Conservation (phyloP, 2,888 invertebrate genomes). For the Temnothorax ravouxi region DNA sequence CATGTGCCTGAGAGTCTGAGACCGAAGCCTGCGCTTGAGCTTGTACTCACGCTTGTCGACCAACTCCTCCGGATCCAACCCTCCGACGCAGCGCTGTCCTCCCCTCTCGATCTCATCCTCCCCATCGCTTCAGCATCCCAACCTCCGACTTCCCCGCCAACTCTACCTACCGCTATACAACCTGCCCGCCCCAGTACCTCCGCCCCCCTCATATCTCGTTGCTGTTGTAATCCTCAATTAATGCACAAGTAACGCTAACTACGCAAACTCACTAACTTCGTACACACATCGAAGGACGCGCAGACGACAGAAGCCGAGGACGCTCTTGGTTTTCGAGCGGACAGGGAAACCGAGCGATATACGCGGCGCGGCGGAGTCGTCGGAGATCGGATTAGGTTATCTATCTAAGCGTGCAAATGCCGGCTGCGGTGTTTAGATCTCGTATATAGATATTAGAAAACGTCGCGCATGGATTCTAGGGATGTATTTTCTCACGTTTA, state of each 20-base stretch:
- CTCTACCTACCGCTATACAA: constrained; percentile 44
- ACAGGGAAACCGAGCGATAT: constrained; percentile 56
- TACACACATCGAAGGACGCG: constrained; percentile 67
- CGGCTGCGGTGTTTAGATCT: constrained; percentile 58
- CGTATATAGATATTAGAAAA: constrained; percentile 50
- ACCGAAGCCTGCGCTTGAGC: constrained; percentile 69
- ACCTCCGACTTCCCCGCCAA: constrained; percentile 15
- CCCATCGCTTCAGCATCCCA: constrained; percentile 21
- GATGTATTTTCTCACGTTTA: constrained; percentile 8
- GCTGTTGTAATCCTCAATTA: constrained; percentile 81
- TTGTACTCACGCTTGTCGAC: constrained; percentile 70
- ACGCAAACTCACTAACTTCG: constrained; percentile 76
- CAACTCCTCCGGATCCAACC: constrained; percentile 62
- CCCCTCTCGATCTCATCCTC: constrained; percentile 22
- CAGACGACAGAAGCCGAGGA: constrained; percentile 63
- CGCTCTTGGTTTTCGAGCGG: constrained; percentile 52
- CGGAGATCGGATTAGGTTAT: constrained; percentile 66
- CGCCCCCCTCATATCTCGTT: constrained; percentile 70
- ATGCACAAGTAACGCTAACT: constrained; percentile 80
- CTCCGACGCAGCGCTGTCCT: constrained; percentile 33
- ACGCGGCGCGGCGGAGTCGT: constrained; percentile 24
- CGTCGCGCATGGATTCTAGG: neutral
- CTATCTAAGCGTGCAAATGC: constrained; percentile 57
- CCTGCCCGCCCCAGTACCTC: constrained; percentile 24
- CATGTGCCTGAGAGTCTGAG: constrained; percentile 74